These are phyloP conservation scores for Lucifuga dentata DNA, from an alignment of 2,113 vertebrate species.

Conservation along the genomic window DNA sequence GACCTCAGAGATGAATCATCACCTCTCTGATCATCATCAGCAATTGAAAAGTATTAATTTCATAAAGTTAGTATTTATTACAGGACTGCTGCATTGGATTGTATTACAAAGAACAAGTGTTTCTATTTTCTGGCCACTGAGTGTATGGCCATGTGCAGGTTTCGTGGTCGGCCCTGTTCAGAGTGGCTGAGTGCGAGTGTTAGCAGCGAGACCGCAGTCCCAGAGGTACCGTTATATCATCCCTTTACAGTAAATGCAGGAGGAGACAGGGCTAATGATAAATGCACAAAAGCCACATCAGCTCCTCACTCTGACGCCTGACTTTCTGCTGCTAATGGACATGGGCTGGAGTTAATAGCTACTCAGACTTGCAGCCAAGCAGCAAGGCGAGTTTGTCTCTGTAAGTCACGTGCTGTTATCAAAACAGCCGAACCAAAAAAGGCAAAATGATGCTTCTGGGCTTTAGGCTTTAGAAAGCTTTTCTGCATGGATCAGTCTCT, in stretches of 20 bases:
- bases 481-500: neutral
- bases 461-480: neutral
- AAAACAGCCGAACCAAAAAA: conserved; percentile 40
- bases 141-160: conserved; percentile 16
- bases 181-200: conserved; percentile 50
- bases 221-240: conserved; percentile 54
- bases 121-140: too few relatives aligned
- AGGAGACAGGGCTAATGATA: conserved; percentile 66
- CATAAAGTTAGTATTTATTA: too few relatives aligned
- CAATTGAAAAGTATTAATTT: too few relatives aligned
- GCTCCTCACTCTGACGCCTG: conserved; percentile 71
- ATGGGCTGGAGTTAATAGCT: conserved; percentile 67
- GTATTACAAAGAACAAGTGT: too few relatives aligned
- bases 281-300: conserved; percentile 75
- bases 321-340: conserved; percentile 78
- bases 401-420: conserved; percentile 43
- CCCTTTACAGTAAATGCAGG: conserved; percentile 76
- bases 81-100: too few relatives aligned
- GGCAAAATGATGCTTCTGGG: conserved; percentile 3
- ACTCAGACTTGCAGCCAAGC: conserved; percentile 56
- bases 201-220: conserved; percentile 55
- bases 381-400: conserved; percentile 47
- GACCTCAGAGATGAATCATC: too few relatives aligned
- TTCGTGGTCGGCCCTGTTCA: conserved; percentile 1
- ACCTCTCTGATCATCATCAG: too few relatives aligned